Percentiles rank a stretch among this genome's conserved stretches.
Evolutionary conservation across 2,888 invertebrate species (phyloP).

Genomic region (Oscheius onirici): DNA sequence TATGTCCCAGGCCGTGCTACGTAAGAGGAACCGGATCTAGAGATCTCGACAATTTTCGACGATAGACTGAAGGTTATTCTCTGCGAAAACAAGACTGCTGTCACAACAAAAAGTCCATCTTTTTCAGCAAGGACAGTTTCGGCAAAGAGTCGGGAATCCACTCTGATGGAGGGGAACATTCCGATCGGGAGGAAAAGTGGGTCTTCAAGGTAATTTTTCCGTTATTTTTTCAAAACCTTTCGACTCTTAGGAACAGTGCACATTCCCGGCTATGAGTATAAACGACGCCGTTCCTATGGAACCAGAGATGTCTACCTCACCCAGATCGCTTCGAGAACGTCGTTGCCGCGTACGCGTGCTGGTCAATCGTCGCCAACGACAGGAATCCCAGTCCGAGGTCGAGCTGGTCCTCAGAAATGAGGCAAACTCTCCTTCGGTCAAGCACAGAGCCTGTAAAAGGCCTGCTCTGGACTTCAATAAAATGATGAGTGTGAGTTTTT

Average conservation of each 20-base stretch:
- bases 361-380: conserved; percentile 23
- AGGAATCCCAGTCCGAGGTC: conserved; percentile 19
- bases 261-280: conserved; percentile 9
- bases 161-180: conserved; percentile 41
- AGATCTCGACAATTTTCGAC: neutral
- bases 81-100: too few species aligned
- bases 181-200: conserved; percentile 41
- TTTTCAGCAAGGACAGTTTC: conserved; percentile 54
- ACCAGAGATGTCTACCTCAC: neutral
- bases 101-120: neutral
- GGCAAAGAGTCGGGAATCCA: conserved; percentile 52
- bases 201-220: conserved; percentile 15
- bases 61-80: too few species aligned
- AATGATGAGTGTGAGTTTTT: conserved; percentile 43
- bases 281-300: neutral
- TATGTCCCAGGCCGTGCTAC: neutral
- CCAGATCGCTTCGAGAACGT: conserved; percentile 17
- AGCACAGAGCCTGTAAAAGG: conserved; percentile 9
- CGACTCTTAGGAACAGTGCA: conserved; percentile 6
- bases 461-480: conserved; percentile 50
- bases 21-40: conserved; percentile 1
- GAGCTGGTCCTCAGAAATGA: conserved; percentile 16
- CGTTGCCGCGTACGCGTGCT: conserved; percentile 29
- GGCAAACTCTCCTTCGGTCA: conserved; percentile 23
- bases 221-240: neutral